Conservation (phyloP, 2,797 vertebrate genomes). For the Cyprinella venusta region DNA sequence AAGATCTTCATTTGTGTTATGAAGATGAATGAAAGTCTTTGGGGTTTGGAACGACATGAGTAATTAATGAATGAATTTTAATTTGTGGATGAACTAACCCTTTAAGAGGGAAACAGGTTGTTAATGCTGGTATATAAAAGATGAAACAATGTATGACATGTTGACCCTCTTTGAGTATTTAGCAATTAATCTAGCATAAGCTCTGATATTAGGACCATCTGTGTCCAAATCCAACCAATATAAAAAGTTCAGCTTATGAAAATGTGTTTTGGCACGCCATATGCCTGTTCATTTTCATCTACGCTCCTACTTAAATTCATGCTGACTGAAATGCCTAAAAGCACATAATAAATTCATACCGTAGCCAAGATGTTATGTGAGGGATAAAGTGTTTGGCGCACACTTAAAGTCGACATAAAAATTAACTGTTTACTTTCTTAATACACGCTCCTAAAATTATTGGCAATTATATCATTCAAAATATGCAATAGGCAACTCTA, state of each 20-base stretch:
- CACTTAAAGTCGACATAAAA: background rate
- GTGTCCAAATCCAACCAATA: constrained; percentile 29
- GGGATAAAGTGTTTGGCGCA: background rate
- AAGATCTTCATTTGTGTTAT: background rate
- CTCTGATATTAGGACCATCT: constrained; percentile 40
- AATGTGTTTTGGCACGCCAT: constrained; percentile 11
- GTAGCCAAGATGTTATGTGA: background rate
- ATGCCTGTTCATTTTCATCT: constrained; percentile 38
- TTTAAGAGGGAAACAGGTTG: background rate
- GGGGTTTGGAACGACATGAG: background rate
- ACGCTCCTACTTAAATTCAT: background rate
- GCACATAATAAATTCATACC: constrained; percentile 8
- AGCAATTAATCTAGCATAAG: constrained; percentile 31
- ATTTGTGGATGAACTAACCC: background rate
- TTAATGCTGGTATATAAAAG: constrained; percentile 16
- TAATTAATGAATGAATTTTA: background rate
- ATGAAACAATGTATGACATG: background rate
- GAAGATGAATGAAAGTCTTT: background rate
- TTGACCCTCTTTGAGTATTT: constrained; percentile 8
- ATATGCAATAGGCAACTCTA: background rate
- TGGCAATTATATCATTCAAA: background rate
- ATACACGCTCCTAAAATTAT: background rate
- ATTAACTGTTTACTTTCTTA: background rate
- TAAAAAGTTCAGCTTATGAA: background rate
- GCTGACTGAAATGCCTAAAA: constrained; percentile 21